Evolutionary conservation across 1,140 invertebrate species (phyloP).

Genomic region (roundworm (Caenorhabditis elegans)): DNA sequence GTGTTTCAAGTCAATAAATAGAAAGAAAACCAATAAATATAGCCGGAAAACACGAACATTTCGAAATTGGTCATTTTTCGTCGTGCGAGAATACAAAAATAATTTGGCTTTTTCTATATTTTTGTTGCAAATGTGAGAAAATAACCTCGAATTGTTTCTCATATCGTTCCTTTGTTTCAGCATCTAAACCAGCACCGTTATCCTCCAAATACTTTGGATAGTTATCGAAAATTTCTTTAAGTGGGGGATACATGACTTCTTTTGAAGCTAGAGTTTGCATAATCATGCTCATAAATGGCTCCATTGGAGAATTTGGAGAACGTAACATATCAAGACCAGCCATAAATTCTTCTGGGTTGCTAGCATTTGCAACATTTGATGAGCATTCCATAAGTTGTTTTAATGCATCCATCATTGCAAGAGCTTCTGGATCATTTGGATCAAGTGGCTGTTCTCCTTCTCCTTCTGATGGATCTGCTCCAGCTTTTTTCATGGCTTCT

Average conservation of each 20-base stretch:
- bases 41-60: too few species aligned
- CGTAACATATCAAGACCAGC: conserved; percentile 18
- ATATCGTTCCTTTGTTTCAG: conserved; percentile 38
- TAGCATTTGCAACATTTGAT: conserved; percentile 37
- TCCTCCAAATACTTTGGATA: conserved; percentile 46
- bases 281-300: conserved; percentile 50
- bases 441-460: not conserved
- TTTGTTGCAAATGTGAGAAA: not conserved
- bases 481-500: conserved; percentile 39
- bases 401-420: conserved; percentile 38
- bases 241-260: conserved; percentile 49
- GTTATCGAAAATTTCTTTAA: conserved; percentile 46
- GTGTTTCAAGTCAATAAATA: too few species aligned
- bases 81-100: too few species aligned
- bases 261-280: conserved; percentile 49
- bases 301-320: conserved; percentile 44
- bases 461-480: not conserved
- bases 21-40: too few species aligned
- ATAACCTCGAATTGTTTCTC: conserved; percentile 46
- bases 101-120: too few species aligned
- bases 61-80: too few species aligned
- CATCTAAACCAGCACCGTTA: conserved; percentile 34
- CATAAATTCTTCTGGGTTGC: conserved; percentile 34
- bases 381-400: conserved; percentile 14
- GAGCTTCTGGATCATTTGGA: conserved; percentile 5